Conservation (phyloP, 64 coral and sea anemone species). For the Platygyra sinensis region DNA sequence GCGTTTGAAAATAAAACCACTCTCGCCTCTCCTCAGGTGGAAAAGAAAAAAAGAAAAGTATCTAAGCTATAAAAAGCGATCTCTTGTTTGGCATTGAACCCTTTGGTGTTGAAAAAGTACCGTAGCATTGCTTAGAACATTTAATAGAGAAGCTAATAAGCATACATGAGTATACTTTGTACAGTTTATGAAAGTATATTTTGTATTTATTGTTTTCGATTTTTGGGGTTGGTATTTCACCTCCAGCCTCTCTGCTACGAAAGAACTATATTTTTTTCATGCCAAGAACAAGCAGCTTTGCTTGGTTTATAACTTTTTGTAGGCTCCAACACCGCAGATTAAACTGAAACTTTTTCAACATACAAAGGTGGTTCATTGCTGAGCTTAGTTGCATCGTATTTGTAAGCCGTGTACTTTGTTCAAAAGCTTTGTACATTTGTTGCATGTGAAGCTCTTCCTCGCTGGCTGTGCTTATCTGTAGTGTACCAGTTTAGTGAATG, state of each 20-base stretch:
- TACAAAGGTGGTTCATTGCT: conserved; percentile 41
- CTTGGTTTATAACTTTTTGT: conserved; percentile 10
- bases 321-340: conserved; percentile 32
- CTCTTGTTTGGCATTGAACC: conserved; percentile 43
- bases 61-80: conserved; percentile 1
- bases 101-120: conserved; percentile 77
- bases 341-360: conserved; percentile 68
- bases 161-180: conserved; percentile 50
- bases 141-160: conserved; percentile 21
- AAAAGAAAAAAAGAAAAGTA: conserved; percentile 8
- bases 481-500: neutral
- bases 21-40: neutral
- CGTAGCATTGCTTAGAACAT: neutral
- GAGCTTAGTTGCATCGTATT: neutral
- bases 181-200: conserved; percentile 62
- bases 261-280: conserved; percentile 60
- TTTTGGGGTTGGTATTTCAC: neutral
- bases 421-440: conserved; percentile 22
- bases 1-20: neutral
- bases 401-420: neutral
- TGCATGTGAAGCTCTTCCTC: neutral
- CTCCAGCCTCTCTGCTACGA: conserved; percentile 1
- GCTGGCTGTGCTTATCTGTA: conserved; percentile 34
- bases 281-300: neutral
- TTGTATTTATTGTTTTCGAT: conserved; percentile 50